phyloP scores from a whole-genome alignment of 2,888 invertebrate genomes.

The Mesorhabditis belari region DNA sequence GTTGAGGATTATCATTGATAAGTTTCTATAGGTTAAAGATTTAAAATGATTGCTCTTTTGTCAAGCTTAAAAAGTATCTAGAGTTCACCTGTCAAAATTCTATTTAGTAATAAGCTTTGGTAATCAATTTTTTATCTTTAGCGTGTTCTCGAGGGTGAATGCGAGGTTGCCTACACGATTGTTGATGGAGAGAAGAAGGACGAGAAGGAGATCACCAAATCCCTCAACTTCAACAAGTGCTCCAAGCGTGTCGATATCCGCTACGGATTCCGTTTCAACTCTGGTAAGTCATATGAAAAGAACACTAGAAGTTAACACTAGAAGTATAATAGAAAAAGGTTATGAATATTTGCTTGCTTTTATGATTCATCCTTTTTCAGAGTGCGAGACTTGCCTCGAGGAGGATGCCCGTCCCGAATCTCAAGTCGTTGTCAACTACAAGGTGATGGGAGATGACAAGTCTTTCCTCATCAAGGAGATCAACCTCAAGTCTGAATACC shows the following conservation, averaged over 20 bases:
- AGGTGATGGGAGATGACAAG: conserved; percentile 14
- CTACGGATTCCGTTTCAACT: conserved; percentile 21
- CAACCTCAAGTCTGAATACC: conserved; percentile 12
- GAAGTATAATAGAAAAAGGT: not conserved
- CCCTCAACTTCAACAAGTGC: conserved; percentile 56
- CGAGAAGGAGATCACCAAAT: conserved; percentile 29
- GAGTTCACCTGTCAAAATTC: not conserved
- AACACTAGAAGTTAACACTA: not conserved
- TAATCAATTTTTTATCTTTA: not conserved
- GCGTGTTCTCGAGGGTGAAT: conserved; percentile 40
- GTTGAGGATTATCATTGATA: too few species aligned
- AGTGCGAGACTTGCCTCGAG: conserved; percentile 17
- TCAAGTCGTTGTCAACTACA: conserved; percentile 28
- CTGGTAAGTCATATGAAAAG: conserved; percentile 4
- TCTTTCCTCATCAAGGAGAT: not conserved
- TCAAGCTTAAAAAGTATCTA: too few species aligned
- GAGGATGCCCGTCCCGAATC: conserved; percentile 8
- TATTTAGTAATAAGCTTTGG: conserved; percentile 4
- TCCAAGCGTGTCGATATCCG: conserved; percentile 39
- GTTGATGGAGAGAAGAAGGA: conserved; percentile 11
- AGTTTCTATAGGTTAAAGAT: too few species aligned
- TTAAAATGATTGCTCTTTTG: too few species aligned
- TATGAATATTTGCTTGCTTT: conserved; percentile 4
- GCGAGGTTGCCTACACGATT: conserved; percentile 33
- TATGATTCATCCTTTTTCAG: not conserved